Conservation (phyloP, 2,797 vertebrate species). For the Denticeps clupeoides region DNA sequence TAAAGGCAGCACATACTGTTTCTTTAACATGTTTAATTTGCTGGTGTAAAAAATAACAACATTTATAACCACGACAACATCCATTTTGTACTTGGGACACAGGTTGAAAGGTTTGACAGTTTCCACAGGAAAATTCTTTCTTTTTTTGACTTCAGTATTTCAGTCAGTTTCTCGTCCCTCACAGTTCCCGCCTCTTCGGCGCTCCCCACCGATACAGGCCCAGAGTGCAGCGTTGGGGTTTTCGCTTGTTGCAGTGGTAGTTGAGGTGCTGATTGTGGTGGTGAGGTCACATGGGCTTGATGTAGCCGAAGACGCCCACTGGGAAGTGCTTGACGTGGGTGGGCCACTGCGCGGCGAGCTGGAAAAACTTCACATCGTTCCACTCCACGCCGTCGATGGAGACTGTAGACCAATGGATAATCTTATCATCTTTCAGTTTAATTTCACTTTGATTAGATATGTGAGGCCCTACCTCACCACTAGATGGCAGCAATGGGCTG, state of each 20-base stretch:
- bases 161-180: not conserved
- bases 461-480: too few species aligned
- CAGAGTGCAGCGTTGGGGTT: too few species aligned
- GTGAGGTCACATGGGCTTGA: slow-evolving; percentile 46
- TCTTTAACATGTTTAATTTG: not conserved
- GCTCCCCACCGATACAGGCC: too few species aligned
- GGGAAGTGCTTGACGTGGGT: slow-evolving; percentile 76
- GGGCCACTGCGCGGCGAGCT: slow-evolving; percentile 75
- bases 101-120: slow-evolving; percentile 17
- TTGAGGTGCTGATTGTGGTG: not conserved
- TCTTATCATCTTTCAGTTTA: too few species aligned
- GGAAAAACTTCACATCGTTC: slow-evolving; percentile 77
- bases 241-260: too few species aligned
- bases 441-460: too few species aligned
- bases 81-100: slow-evolving; percentile 18
- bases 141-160: not conserved
- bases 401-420: too few species aligned
- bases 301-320: slow-evolving; percentile 69
- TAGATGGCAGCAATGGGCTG: too few species aligned
- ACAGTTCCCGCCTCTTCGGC: too few species aligned
- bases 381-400: slow-evolving; percentile 71
- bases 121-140: slow-evolving; percentile 35
- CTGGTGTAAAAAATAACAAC: slow-evolving; percentile 13
- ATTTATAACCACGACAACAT: slow-evolving; percentile 19
- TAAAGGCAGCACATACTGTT: slow-evolving; percentile 16